phyloP scores from a whole-genome alignment of 2,113 vertebrate species.

The Pteronura brasiliensis region DNA sequence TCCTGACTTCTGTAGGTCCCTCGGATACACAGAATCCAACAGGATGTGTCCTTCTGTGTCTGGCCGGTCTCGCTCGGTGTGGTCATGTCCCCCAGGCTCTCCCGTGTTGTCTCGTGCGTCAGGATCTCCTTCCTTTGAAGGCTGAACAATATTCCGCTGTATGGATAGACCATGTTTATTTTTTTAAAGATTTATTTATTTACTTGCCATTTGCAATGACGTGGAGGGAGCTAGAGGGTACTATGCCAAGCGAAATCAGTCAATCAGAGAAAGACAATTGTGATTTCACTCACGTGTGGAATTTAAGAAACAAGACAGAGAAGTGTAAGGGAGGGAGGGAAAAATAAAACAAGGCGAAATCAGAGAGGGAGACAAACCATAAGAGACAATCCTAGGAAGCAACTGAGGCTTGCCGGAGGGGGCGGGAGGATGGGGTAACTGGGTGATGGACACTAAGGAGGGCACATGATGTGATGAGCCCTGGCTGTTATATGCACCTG shows the following conservation, averaged over 20 bases:
- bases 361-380: background rate
- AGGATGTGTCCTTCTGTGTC: background rate
- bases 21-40: accelerated
- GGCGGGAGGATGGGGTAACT: background rate
- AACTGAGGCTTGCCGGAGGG: background rate
- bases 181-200: background rate
- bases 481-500: background rate
- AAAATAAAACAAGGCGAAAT: background rate
- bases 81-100: background rate
- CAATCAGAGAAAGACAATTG: background rate
- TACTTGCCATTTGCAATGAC: background rate
- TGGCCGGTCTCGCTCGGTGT: background rate
- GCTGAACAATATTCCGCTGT: background rate
- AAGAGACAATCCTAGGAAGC: background rate
- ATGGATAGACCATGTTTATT: background rate
- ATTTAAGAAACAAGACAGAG: background rate
- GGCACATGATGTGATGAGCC: background rate
- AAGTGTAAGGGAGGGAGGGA: background rate
- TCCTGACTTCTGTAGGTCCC: background rate
- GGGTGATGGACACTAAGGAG: background rate
- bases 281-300: background rate
- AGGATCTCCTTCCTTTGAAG: background rate
- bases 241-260: background rate
- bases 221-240: background rate
- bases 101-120: accelerated